phyloP scores from a whole-genome alignment of 2,113 vertebrate species.

The Coturnix japonica region DNA sequence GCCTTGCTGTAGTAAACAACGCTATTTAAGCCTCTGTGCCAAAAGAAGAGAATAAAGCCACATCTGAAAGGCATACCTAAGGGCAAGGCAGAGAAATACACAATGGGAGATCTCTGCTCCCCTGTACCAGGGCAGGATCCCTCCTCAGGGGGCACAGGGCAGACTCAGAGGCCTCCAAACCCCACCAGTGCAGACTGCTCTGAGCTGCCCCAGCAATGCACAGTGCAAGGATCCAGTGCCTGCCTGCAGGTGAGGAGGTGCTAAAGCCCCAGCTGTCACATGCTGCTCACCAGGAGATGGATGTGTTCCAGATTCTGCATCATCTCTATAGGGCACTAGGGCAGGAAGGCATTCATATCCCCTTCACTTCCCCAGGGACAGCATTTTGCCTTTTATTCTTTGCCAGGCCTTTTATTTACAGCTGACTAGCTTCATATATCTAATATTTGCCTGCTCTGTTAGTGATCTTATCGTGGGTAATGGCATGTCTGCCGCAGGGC shows the following conservation, averaged over 20 bases:
- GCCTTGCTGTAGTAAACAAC: background rate
- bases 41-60: background rate
- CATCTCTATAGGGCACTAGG: background rate
- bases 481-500: conserved; percentile 13
- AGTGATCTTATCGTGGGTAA: conserved; percentile 58
- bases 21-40: background rate
- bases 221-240: background rate
- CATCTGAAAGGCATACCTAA: background rate
- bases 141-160: background rate
- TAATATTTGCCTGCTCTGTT: conserved; percentile 58
- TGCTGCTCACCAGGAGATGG: background rate
- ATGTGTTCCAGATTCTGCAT: background rate
- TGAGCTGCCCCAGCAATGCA: too few relatives aligned
- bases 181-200: background rate
- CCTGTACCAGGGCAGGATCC: too few relatives aligned
- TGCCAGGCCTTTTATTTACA: conserved; percentile 57
- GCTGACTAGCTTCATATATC: conserved; percentile 47
- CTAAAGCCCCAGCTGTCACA: background rate
- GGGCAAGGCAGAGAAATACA: background rate
- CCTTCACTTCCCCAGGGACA: conserved; percentile 24
- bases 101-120: background rate
- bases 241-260: background rate
- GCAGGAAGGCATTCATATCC: conserved; percentile 17
- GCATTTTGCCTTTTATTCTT: conserved; percentile 56
- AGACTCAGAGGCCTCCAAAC: background rate